A percentile compares a stretch with the other conserved stretches of the same genome.
Conservation (phyloP, 2,888 invertebrate genomes). For the Labia minor region DNA sequence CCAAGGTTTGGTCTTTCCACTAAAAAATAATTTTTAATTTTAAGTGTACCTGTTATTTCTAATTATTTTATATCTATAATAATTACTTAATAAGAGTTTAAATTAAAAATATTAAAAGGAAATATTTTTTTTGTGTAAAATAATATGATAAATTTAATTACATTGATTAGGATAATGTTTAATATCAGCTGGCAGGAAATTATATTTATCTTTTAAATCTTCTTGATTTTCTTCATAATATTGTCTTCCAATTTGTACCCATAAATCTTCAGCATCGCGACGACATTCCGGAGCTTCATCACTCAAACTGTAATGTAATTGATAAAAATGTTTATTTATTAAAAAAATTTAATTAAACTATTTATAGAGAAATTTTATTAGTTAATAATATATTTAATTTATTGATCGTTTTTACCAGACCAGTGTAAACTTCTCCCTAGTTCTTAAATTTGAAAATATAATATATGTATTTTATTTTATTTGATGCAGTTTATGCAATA, state of each 20-base stretch:
- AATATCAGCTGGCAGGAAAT: constrained; percentile 56
- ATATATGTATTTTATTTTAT: no score
- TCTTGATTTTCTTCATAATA: constrained; percentile 79
- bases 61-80: no score
- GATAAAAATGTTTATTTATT: constrained; percentile 18
- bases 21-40: constrained; percentile 32
- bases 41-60: no score
- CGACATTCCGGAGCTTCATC: constrained; percentile 70
- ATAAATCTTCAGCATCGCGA: constrained; percentile 49
- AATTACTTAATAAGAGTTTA: no score
- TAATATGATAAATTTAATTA: constrained; percentile 30
- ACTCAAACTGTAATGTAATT: constrained; percentile 46
- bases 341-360: constrained; percentile 2
- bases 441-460: no score
- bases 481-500: no score
- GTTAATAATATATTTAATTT: no score
- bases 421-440: no score
- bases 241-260: constrained; percentile 63
- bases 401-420: no score
- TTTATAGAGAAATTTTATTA: background rate
- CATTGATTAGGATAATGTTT: constrained; percentile 60
- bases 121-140: no score
- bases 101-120: no score
- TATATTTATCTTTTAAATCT: constrained; percentile 71
- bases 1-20: constrained; percentile 76